Evolutionary conservation across 2,113 vertebrate species (phyloP).

Genomic region (Aldabrachelys gigantea): DNA sequence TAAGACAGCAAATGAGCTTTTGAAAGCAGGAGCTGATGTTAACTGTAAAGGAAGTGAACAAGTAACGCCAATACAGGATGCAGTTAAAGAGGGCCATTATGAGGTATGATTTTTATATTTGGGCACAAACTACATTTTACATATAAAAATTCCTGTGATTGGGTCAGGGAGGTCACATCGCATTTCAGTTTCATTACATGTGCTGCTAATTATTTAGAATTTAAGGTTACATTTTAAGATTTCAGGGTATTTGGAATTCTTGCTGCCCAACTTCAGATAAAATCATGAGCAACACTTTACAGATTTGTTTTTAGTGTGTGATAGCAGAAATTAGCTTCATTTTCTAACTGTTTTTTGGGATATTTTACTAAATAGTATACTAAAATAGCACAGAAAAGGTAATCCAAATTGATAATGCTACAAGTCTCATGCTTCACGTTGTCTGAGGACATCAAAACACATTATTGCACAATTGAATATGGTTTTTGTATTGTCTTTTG

Average conservation of each 20-base stretch:
- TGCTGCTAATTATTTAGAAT: not conserved
- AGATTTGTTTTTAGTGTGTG: not conserved
- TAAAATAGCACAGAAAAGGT: not conserved
- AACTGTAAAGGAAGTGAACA: conserved; percentile 75
- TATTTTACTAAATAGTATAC: not conserved
- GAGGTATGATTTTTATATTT: conserved; percentile 71
- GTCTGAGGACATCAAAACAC: not conserved
- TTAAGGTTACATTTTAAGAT: not conserved
- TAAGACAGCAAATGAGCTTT: conserved; percentile 69
- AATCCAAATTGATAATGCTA: not conserved
- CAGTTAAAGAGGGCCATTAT: conserved; percentile 75
- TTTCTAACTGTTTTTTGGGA: not conserved
- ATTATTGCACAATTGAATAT: not conserved
- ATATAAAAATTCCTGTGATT: not conserved
- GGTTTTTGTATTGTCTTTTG: not conserved
- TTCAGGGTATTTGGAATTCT: not conserved
- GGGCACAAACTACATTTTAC: not conserved
- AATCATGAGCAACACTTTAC: not conserved
- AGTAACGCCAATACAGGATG: conserved; percentile 84
- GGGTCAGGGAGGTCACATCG: not conserved
- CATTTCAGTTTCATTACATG: not conserved
- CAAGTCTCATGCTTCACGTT: not conserved
- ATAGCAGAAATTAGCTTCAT: not conserved
- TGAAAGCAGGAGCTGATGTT: conserved; percentile 84
- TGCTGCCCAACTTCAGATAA: not conserved